A percentile compares a stretch with the other conserved stretches of the same genome.
Evolutionary conservation across 2,113 vertebrate genomes (phyloP).

Genomic region (Neotragus moschatus): DNA sequence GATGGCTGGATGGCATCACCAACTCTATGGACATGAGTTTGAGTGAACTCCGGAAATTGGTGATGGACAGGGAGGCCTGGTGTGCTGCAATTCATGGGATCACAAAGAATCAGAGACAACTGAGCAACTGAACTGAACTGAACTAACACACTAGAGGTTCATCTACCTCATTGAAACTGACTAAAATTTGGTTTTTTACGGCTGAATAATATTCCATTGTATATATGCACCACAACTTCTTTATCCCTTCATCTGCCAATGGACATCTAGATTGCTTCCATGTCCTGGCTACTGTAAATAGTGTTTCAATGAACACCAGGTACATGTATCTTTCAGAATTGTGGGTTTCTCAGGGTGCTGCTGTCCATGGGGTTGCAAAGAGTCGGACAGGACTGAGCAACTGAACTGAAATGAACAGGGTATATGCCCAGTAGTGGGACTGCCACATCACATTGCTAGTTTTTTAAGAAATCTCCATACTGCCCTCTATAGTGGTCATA

Average conservation of each 20-base stretch:
- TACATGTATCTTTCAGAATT: not conserved
- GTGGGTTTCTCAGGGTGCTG: not conserved
- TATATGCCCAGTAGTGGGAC: not conserved
- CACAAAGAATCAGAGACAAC: rapidly evolving
- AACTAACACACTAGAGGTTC: not conserved
- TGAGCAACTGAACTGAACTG: not conserved
- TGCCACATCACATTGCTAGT: not conserved
- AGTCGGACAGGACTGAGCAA: not conserved
- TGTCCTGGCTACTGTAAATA: not conserved
- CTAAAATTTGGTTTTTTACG: not conserved
- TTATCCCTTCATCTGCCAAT: not conserved
- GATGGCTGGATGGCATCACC: not conserved
- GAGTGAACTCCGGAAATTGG: not conserved
- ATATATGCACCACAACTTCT: not conserved
- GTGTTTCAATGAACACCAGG: not conserved
- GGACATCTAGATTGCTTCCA: not conserved
- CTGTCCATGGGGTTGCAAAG: not conserved
- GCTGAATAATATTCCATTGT: not conserved
- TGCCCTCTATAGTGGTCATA: not conserved
- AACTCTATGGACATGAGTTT: rapidly evolving
- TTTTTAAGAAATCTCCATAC: not conserved
- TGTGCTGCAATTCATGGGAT: rapidly evolving
- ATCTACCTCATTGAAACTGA: not conserved
- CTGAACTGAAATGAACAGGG: not conserved
- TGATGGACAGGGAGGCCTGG: not conserved